phyloP scores from a whole-genome alignment of 2,888 invertebrate species.

The Erebia epiphron region DNA sequence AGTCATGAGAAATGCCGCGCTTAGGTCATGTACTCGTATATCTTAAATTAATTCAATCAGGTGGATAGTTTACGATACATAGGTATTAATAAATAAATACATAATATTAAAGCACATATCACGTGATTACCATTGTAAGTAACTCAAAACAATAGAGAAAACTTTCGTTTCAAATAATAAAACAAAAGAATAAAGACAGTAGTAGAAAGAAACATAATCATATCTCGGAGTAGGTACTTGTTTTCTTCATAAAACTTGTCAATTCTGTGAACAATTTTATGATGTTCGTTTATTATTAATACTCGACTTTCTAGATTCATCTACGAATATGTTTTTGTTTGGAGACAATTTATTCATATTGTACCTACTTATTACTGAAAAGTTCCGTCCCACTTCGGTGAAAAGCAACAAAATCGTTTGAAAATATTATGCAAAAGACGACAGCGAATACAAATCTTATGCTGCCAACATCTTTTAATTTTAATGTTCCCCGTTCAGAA shows the following conservation, averaged over 20 bases:
- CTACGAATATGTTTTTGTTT: not conserved
- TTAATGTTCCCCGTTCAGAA: not conserved
- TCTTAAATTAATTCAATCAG: no score
- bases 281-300: not conserved
- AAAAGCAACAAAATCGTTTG: not conserved
- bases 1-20: no score
- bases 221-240: not conserved
- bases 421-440: not conserved
- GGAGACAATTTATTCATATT: not conserved
- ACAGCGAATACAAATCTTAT: not conserved
- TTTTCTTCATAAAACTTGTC: not conserved
- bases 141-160: not conserved
- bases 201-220: not conserved
- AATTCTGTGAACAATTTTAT: conserved; percentile 11
- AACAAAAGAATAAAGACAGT: not conserved
- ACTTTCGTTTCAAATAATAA: not conserved
- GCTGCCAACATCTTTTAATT: not conserved
- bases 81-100: not conserved
- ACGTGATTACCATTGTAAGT: not conserved
- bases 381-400: not conserved
- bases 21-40: no score
- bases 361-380: not conserved
- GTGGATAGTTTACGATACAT: not conserved
- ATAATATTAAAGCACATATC: not conserved
- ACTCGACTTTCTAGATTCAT: not conserved